Evolutionary conservation across 2,797 vertebrate genomes (phyloP).

Genomic region (Notolabrus celidotus): DNA sequence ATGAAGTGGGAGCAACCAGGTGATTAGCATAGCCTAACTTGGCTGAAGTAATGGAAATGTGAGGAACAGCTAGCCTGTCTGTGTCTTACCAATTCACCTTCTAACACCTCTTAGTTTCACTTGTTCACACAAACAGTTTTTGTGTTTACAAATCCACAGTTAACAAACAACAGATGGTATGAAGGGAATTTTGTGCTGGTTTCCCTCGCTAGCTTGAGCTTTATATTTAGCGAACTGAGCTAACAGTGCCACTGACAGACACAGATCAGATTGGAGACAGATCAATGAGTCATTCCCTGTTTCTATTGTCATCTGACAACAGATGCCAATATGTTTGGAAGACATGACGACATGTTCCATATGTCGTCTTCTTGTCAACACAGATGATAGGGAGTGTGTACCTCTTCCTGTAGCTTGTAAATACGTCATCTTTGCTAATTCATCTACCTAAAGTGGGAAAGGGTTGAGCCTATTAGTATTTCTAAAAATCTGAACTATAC

Average conservation of each 20-base stretch:
- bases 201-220: no score
- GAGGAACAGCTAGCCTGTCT: not conserved
- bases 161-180: no score
- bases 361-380: not conserved
- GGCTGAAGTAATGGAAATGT: not conserved
- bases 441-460: not conserved
- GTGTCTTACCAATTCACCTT: no score
- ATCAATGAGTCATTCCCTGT: not conserved
- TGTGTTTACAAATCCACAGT: no score
- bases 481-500: not conserved
- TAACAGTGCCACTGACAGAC: no score
- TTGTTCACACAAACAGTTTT: no score
- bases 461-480: not conserved
- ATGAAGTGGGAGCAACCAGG: not conserved
- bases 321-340: not conserved
- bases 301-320: not conserved
- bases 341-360: not conserved
- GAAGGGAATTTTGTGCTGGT: no score
- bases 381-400: no score
- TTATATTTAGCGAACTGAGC: not conserved
- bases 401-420: not conserved
- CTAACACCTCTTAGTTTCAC: no score
- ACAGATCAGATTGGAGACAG: not conserved
- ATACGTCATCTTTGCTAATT: not conserved
- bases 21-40: no score